A percentile compares a stretch with the other conserved stretches of the same genome.
Conservation (phyloP, 2,888 invertebrate species). For the Agrilus cyanescens region DNA sequence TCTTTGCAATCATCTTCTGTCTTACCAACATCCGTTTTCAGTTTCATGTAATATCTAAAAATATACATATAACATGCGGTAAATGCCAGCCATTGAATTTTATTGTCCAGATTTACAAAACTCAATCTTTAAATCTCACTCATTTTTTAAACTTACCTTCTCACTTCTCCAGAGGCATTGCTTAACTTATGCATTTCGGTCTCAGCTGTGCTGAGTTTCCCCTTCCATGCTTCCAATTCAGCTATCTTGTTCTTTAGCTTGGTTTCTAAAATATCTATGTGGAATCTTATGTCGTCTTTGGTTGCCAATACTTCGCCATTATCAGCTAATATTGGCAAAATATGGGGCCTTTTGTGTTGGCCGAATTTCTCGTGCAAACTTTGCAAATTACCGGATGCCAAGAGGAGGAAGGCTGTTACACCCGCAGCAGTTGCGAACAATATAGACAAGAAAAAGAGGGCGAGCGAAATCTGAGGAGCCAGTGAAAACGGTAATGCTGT, state of each 20-base stretch:
- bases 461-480: conserved; percentile 13
- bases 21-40: conserved; percentile 22
- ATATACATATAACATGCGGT: too few species aligned
- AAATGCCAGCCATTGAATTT: too few species aligned
- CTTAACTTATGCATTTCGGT: conserved; percentile 25
- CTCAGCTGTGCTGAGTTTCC: conserved; percentile 19
- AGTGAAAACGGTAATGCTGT: too few species aligned
- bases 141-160: conserved; percentile 20
- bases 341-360: not conserved
- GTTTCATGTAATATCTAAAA: conserved; percentile 18
- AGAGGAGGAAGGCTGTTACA: conserved; percentile 23
- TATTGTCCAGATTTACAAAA: too few species aligned
- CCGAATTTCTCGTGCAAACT: conserved; percentile 18
- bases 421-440: conserved; percentile 22
- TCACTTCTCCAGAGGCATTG: conserved; percentile 23
- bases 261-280: conserved; percentile 24
- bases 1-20: conserved; percentile 25
- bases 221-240: conserved; percentile 23
- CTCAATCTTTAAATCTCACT: too few species aligned
- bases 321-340: conserved; percentile 19
- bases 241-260: conserved; percentile 25
- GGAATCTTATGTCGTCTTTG: conserved; percentile 27
- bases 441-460: conserved; percentile 18
- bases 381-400: conserved; percentile 22
- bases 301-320: conserved; percentile 20